phyloP scores from a whole-genome alignment of 2,888 invertebrate genomes.

The Plebejus melissa region DNA sequence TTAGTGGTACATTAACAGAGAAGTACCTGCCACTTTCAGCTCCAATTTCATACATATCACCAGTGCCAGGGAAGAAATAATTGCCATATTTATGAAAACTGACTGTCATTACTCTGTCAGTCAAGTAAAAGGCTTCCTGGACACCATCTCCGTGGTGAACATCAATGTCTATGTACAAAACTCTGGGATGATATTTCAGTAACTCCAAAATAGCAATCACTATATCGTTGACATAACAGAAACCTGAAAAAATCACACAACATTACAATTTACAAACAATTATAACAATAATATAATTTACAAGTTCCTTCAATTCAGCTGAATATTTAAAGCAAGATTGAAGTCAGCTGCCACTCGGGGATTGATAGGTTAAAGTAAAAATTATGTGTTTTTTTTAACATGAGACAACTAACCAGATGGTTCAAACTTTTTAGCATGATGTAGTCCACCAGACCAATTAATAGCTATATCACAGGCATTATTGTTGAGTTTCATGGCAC shows the following conservation, averaged over 20 bases:
- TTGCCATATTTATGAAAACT: slow-evolving; percentile 99
- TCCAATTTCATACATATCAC: slow-evolving; percentile 99
- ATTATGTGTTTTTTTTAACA: not conserved
- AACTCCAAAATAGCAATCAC: slow-evolving; percentile 98
- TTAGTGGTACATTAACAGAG: slow-evolving; percentile 98
- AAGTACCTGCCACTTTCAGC: slow-evolving; percentile 97
- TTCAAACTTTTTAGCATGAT: slow-evolving; percentile 99
- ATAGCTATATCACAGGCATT: slow-evolving; percentile 98
- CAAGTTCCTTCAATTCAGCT: slow-evolving; percentile 1
- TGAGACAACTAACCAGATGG: slow-evolving; percentile 83
- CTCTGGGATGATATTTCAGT: slow-evolving; percentile 94
- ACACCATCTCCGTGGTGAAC: slow-evolving; percentile 99
- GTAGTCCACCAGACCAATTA: slow-evolving; percentile 99
- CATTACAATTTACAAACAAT: not conserved
- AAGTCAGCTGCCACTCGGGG: no score
- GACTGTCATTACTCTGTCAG: slow-evolving; percentile 98
- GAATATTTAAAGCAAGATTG: not conserved
- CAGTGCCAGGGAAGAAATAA: slow-evolving; percentile 98
- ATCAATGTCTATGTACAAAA: slow-evolving; percentile 98
- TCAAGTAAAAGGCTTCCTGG: slow-evolving; percentile 98
- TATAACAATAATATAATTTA: not conserved
- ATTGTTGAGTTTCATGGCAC: slow-evolving; percentile 97
- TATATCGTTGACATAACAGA: slow-evolving; percentile 99
- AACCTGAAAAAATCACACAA: slow-evolving; percentile 79
- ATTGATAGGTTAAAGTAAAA: not conserved